Evolutionary conservation across 2,888 invertebrate genomes (phyloP), one percentile per base, ranked within the genome.

Genomic region (Caradrina kadenii): DNA sequence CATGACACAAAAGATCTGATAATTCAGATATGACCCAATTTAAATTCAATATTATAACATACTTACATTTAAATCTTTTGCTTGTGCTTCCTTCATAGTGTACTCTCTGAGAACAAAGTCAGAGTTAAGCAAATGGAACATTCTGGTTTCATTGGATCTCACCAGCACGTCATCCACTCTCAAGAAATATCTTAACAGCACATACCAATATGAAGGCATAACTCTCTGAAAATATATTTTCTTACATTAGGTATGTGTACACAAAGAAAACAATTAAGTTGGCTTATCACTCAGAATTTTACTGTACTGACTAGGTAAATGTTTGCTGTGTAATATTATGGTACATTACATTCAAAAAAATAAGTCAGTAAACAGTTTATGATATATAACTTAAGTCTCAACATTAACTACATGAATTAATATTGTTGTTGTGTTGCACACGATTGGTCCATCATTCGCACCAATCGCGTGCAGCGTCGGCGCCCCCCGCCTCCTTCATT

Each of bases 131-230:
- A 98, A 97, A 86, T 97, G 98, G 88, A 98, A 98, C 89, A 98
- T 96, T 81, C 99, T 96, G 0, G 99, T 99, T 89, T 99, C 99
- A 86, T 98, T 97, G 52, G 99, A 96, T 80, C 98, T 96, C 1
- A 99, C 97, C 92, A 99, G 94, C 1, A 99, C 99, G 89, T 98
- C 97, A 90, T 99, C 99, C 2, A 99, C 98, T 86, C 99, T 96
- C 76, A 99, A 95, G 92, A 99, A 99, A 90, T 98, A 99, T 82
- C 99, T 96, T 70, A 98, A 93, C 10, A 99, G 96, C 60, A 99
- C 97, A 91, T 98, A 99, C 96, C 99, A 99, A 79, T 98, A 98
- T 52, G 97, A 97, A 0, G 99, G 98, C 99, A 99, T 99, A 1
- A 99, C 99, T 88, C 99, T 97, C 99, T 99, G 96, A 84, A 90